Base-by-base conservation (phyloP, 2,113 vertebrate species). In the Ciconia boyciana region DNA sequence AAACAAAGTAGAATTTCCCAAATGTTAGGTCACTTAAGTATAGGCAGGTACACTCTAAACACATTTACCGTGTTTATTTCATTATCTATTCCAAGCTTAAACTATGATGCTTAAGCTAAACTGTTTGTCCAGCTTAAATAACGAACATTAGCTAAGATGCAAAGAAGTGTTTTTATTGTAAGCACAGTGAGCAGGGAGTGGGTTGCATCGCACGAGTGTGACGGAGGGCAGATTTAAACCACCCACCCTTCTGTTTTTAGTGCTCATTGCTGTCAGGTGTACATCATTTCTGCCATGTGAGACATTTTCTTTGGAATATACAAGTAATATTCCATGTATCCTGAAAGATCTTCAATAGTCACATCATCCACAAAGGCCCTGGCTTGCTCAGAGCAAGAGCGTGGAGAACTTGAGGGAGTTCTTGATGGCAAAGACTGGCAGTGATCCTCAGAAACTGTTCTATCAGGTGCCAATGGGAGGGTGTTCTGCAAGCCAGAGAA, bases 211-310 rank as follows among this genome's bases (percentile, higher is more conserved):
- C 96, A 94, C 87, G 87, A 93, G 87, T 9, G 83, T 83, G 91
- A 97, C 65, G 15, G 36, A 93, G 46, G 87, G 70, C 85, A 95
- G 91, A 97, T 76, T 66, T 86, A 92, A 94, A 93, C 81, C 90
- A 92, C 79, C 79, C 94, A 92, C 95, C 77, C 93, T 93, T 78
- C 80, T 70, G 48, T 29, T 44, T 70, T 48, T 26, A 84, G 76
- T 58, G 64, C 65, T 81, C 66, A 3, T 26, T 76, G 60, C 62
- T 95, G 52, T 98, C 98, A 99, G 95, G 99, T 99, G 98, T 99
- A 99, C 99, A 99, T 99, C 99, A 99, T 99, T 97, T 99, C 99
- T 26, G 99, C 99, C 99, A 99, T 99, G 98, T 99, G 99, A 18
- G 99, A 99, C 99, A 99, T 99, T 97, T 99, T 99, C 98, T 99